Evolutionary conservation across 2,113 vertebrate species (phyloP), one percentile per base, ranked within the genome.

Genomic region (Nerophis lumbriciformis): DNA sequence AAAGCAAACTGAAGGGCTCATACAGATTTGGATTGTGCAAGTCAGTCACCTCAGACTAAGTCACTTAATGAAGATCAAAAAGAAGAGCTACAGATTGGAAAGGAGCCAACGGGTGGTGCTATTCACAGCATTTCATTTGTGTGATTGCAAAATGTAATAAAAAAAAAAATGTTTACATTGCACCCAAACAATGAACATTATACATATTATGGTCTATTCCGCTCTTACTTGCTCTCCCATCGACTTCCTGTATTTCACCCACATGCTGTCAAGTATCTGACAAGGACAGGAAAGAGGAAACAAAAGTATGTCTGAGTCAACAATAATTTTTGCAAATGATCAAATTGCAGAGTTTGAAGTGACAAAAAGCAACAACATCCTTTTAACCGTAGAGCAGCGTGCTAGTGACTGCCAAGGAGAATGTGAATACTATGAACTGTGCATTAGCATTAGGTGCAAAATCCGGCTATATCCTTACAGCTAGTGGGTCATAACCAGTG

Each of bases 281-380:
- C 35, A 67, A 6, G 8, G 48, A 55, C 72, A 76, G 57, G 69
- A 72, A 71, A 77, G 56, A 10, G 9, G 61, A 75, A 76, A 71
- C 66, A 65, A 67, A 65, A 80, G 72, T 72, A 79, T 76, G 76
- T 68, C 62, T 83, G 79, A 81, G 59, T 81, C 71, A 73, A 58
- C 66, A 63, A 15, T 6, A 61, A 13, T 51, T 0, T 11, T 37
- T 45, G 8, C 14, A 61, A 74, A 56, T 76, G 76, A 72, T 68
- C 50, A 3, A 60, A 65, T 52, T 58, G 2, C 54, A 59, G 54
- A n/a, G 12, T 61, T 58, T 15, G 61, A 54, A 37, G 49, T 9
- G 6, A 47, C 39, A 7, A 60, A 63, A 56, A 48, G 11, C 6
- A 35, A 36, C 3, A 6, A 5, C n/a, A 15, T 5, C 0, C 15